Evolutionary conservation across 2,113 vertebrate species (phyloP), one percentile per base, ranked within the genome.

Genomic region (Mormyrus iriodes): DNA sequence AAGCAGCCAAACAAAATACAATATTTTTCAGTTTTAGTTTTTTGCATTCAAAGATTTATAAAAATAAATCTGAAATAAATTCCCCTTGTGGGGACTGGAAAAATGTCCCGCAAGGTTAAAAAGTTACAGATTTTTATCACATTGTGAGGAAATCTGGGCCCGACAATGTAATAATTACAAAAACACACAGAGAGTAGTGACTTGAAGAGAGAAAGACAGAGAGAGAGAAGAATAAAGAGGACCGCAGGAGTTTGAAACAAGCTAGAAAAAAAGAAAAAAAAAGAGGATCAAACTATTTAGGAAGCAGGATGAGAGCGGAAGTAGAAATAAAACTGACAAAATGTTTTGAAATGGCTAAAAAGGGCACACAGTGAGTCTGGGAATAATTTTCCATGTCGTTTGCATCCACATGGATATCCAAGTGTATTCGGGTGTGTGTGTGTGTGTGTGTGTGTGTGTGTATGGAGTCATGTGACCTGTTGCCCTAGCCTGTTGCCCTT

Each of bases 311-410:
- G 89, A 44, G 87, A 88, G 88, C 93, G 46, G 19, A 39, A 88
- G 49, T 17, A 52, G 42, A 79, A 46, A 87, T 7, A 53, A 13
- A 83, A 83, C 49, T n/a, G 49, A 46, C 31, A 10, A 48, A 79
- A 52, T 88, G 88, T 69, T 88, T 92, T 92, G 91, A 88, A 94
- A 93, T 89, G 19, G 93, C 86, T 92, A 91, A 93, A 94, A 93
- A 94, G 90, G 89, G 93, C 90, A 94, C 94, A 94, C 91, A 89
- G 92, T 93, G 94, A 91, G 92, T 94, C 92, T 90, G 91, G 91
- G 93, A 92, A 92, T 93, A 15, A 31, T 90, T 90, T 91, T 92
- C 92, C 27, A 91, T 90, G 91, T 92, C 69, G 27, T 21, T 79
- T 4, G 24, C 39, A 61, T 61, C n/a, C 85, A 86, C 85, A 27